Base-by-base conservation (phyloP, 2,797 vertebrate species). In the Chelidonichthys spinosus region DNA sequence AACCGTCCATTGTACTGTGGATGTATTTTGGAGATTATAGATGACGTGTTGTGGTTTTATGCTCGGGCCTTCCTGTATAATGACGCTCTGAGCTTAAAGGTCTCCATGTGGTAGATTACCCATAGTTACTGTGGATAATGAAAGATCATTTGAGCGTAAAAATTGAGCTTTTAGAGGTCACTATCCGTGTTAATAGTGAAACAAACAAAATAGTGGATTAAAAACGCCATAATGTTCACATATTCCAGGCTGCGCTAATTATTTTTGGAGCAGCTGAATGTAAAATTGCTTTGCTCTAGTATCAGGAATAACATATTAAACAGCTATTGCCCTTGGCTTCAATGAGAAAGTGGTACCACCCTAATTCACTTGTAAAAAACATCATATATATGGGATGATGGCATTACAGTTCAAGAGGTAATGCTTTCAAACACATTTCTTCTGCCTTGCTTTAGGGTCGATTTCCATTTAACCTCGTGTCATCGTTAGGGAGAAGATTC, bases 11-110 rank as follows among this genome's bases (percentile, higher is more conserved):
- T 87, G 85, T 87, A 56, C 85, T 85, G 76, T 85, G 82, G 88
- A 90, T 83, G 72, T 83, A 87, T 83, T 81, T 25, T 83, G 74
- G 60, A 85, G 76, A 90, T 92, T 84, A 90, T 75, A 82, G 72
- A 76, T 60, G 85, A 79, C 81, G 76, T 81, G 71, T 67, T 83
- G 78, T 83, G 73, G 65, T 76, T 86, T 81, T 53, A 25, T 52
- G 52, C 86, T 79, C 82, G 60, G 43, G 66, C 75, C 47, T 55
- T 70, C 47, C 66, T 44, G 52, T 77, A 70, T 85, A 83, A 87
- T 84, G 66, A 82, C 4, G 52, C 74, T 35, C 44, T 63, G 37
- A 63, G 74, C 69, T 81, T 59, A 13, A 4, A 40, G 37, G n/a
- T 80, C 76, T 72, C 75, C 72, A 69, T 66, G 76, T 61, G 70